Evolutionary conservation across 2,113 vertebrate species (phyloP).

Genomic region (Phyllopteryx taeniolatus): DNA sequence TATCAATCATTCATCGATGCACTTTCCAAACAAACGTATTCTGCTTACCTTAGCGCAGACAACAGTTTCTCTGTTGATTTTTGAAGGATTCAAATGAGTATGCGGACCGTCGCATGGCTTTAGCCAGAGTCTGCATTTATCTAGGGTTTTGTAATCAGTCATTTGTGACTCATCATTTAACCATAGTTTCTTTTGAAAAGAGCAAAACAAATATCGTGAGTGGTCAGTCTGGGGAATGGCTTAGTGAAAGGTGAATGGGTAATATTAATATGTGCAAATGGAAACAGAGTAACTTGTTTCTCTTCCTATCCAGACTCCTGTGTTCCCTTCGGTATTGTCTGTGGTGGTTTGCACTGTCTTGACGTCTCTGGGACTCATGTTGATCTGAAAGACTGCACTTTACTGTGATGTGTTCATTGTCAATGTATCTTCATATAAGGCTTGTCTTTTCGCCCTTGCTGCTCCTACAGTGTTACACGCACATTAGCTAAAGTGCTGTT

Average conservation of each 20-base stretch:
- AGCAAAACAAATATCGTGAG: neutral
- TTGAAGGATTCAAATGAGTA: too few relatives aligned
- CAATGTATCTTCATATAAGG: neutral
- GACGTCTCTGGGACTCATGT: constrained; percentile 12
- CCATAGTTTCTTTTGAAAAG: neutral
- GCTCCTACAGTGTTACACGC: neutral
- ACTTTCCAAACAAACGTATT: too few relatives aligned
- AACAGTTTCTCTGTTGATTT: too few relatives aligned
- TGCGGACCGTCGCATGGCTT: too few relatives aligned
- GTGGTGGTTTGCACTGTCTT: constrained; percentile 34
- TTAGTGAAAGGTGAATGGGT: neutral
- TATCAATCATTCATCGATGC: too few relatives aligned
- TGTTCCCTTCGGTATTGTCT: constrained; percentile 21
- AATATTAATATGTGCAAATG: neutral
- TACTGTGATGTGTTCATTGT: neutral
- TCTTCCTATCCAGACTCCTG: constrained; percentile 33
- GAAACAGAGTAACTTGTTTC: constrained; percentile 32
- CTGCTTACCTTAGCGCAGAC: too few relatives aligned
- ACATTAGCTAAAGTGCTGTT: neutral
- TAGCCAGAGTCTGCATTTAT: too few relatives aligned
- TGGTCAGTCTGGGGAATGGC: neutral
- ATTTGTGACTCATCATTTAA: neutral
- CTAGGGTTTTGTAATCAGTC: neutral
- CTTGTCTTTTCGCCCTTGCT: neutral
- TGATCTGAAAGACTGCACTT: constrained; percentile 11